Conservation (phyloP, 2,113 vertebrate species). For the Megatriorchis doriae region DNA sequence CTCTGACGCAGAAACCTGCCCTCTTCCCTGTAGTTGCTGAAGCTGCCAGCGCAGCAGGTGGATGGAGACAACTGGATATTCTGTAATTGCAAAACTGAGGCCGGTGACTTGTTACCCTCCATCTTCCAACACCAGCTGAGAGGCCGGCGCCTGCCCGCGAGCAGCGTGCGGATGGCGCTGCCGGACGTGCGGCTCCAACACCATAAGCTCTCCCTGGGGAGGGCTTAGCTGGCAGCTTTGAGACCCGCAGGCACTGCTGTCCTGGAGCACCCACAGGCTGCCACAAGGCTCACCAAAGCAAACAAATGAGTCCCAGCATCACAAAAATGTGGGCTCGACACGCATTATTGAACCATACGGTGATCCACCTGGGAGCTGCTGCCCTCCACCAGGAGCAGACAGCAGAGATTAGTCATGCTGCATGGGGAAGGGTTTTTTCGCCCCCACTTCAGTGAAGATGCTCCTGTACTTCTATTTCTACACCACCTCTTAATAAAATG, state of each 20-base stretch:
- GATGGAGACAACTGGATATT: background rate
- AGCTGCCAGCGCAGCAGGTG: background rate
- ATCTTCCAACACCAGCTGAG: background rate
- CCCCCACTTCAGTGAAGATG: background rate
- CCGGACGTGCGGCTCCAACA: background rate
- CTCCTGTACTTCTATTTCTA: background rate
- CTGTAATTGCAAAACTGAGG: background rate
- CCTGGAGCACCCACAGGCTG: background rate
- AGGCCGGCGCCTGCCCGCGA: background rate
- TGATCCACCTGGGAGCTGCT: rapidly evolving
- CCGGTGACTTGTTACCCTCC: background rate
- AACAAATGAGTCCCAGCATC: background rate
- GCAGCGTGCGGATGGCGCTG: background rate
- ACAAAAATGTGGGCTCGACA: background rate
- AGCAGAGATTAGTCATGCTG: background rate
- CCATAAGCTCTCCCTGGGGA: background rate
- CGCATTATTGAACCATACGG: rapidly evolving
- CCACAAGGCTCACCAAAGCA: background rate
- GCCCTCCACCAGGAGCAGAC: background rate
- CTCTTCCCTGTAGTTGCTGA: background rate
- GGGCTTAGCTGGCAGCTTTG: background rate
- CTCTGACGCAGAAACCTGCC: background rate
- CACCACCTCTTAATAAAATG: background rate
- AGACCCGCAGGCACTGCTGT: background rate
- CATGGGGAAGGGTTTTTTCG: rapidly evolving